These are phyloP conservation scores for Montipora foliosa DNA, from an alignment of 64 coral and sea anemone genomes.

Conservation along the genomic window DNA sequence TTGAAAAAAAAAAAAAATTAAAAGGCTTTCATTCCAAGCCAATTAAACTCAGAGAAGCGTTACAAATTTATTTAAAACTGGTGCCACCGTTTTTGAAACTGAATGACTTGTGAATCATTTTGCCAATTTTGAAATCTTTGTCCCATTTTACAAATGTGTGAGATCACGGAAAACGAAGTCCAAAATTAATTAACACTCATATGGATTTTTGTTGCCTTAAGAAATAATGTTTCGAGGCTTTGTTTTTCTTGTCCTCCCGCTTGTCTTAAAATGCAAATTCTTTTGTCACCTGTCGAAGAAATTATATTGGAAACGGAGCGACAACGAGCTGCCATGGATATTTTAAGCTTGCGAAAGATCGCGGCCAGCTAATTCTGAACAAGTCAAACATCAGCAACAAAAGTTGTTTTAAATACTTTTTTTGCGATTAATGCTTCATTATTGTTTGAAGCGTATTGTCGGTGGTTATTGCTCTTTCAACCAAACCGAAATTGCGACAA, in stretches of 20 bases:
- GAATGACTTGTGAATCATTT: too few species aligned
- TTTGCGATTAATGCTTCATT: too few species aligned
- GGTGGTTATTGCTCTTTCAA: background rate
- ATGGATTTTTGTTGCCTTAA: background rate
- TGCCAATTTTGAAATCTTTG: too few species aligned
- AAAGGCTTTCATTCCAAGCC: too few species aligned
- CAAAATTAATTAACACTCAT: slow-evolving; percentile 29
- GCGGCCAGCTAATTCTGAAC: background rate
- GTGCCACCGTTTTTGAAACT: too few species aligned
- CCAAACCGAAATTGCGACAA: background rate
- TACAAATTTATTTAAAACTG: too few species aligned
- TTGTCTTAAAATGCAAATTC: slow-evolving; percentile 33
- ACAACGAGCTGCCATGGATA: slow-evolving; percentile 35
- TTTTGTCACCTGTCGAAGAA: slow-evolving; percentile 23
- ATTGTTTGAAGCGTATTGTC: background rate
- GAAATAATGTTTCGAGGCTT: background rate
- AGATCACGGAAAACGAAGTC: background rate
- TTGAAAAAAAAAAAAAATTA: too few species aligned
- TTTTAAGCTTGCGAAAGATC: background rate
- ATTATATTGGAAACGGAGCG: slow-evolving; percentile 19
- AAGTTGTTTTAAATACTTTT: too few species aligned
- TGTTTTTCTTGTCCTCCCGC: background rate
- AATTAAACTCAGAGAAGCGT: too few species aligned
- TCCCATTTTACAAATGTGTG: background rate
- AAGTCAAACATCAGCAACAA: background rate